Base-by-base conservation (phyloP, 2,113 vertebrate species). In the Oceanites oceanicus region DNA sequence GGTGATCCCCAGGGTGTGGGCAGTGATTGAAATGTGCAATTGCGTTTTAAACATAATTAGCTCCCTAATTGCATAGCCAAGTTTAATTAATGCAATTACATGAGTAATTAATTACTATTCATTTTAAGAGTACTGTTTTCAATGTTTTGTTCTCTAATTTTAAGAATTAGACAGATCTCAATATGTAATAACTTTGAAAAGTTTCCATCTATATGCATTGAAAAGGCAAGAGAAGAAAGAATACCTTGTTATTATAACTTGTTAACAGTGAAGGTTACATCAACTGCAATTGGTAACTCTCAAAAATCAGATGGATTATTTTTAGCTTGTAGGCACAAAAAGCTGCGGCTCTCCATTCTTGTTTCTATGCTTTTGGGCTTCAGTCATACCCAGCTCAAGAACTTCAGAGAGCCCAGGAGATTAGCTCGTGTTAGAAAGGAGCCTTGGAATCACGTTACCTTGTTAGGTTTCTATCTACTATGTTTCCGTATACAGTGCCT, bases 21-120 rank as follows among this genome's bases (percentile, higher is more conserved):
- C 91, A 71, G 82, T 71, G 90, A 95, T 52, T 89, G 94, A 91
- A 96, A 97, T 15, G 45, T 74, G 67, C 91, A 94, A 96, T 65
- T 97, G 92, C 22, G 7, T 96, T 88, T 94, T 97, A 93, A 97
- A 95, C 73, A 38, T 93, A 97, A 97, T 97, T 97, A 97, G 96
- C 83, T 94, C 91, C 63, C 97, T 98, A 97, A 98, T 68, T 97
- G 96, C 62, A 94, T 5, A 94, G 56, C 78, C 91, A 95, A 86
- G 78, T 95, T 97, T 96, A 97, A 92, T 95, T 95, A 97, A 94
- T 70, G 95, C 85, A 97, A 88, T 94, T 95, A 88, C 22, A 79
- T 94, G 87, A 97, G 95, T 79, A 94, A 97, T 95, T 97, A 96
- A 97, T 83, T 94, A 88, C 87, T 94, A 92, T 84, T 97, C 82